phyloP scores from a whole-genome alignment of 1,140 invertebrate genomes.

The Antheraea mylitta region DNA sequence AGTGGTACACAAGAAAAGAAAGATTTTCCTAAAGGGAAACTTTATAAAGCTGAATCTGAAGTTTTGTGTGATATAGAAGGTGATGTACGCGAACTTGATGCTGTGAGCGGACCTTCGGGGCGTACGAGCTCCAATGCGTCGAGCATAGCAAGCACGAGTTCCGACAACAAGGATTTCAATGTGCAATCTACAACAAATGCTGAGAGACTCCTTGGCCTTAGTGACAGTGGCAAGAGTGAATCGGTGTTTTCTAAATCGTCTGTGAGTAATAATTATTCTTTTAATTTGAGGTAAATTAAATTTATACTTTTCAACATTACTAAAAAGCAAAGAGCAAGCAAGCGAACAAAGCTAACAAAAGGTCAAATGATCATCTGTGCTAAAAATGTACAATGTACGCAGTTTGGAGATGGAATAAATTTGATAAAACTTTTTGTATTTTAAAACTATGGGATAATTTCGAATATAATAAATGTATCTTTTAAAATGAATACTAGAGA shows the following conservation, averaged over 20 bases:
- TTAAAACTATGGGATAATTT: no score
- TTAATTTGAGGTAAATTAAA: no score
- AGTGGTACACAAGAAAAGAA: constrained; percentile 60
- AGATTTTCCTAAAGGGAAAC: constrained; percentile 63
- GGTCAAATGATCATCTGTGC: no score
- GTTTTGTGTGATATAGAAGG: constrained; percentile 43
- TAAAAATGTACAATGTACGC: no score
- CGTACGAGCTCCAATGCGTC: constrained; percentile 59
- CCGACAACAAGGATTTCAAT: constrained; percentile 57
- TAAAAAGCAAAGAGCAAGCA: no score
- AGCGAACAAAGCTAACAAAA: no score
- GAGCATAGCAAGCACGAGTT: constrained; percentile 54
- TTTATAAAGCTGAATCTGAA: constrained; percentile 59
- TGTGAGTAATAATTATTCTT: constrained; percentile 32
- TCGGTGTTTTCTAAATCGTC: constrained; percentile 44
- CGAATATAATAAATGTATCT: no score
- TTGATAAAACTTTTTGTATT: no score
- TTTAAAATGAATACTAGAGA: no score
- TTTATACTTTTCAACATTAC: no score
- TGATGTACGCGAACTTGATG: constrained; percentile 41
- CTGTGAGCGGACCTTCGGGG: constrained; percentile 40
- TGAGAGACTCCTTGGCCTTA: constrained; percentile 57
- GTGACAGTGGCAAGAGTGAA: constrained; percentile 42
- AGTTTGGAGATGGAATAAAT: no score
- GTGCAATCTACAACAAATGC: constrained; percentile 69